Base-by-base conservation (phyloP, 2,113 vertebrate genomes). In the Mellivora capensis region DNA sequence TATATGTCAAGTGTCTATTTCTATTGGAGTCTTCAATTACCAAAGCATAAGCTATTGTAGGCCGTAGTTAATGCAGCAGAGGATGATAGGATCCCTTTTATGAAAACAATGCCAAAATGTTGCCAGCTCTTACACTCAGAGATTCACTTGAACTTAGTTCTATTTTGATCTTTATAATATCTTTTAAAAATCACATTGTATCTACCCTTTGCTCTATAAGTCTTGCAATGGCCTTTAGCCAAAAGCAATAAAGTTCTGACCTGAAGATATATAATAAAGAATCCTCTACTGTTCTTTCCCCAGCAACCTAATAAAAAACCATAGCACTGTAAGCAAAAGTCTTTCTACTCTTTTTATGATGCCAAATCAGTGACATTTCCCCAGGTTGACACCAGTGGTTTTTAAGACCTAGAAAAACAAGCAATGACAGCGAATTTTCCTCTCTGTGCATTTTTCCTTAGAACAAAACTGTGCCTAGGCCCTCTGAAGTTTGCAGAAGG, bases 221-320 rank as follows among this genome's bases (percentile, higher is more conserved):
- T 97, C 69, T 80, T 84, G 27, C 67, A 90, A 92, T 71, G 83
- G 87, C 84, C 93, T 93, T 96, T 95, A 90, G 96, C 80, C 90
- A 95, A 97, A 97, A 97, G 57, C 94, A 94, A 95, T 97, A 96
- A 95, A 96, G 90, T 90, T 87, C 80, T 97, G 76, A 96, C 94
- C 96, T 84, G 57, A 96, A 96, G 89, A 92, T 76, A 94, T 87
- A 76, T 97, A 94, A 91, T 88, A 90, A 81, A 84, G 62, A 96
- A 91, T 96, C 25, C 39, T 95, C 80, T 95, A 80, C 62, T 95
- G 74, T 92, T 96, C 84, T 90, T 97, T 85, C 71, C 85, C 62
- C 34, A 94, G 87, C 34, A 97, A 87, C 83, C 72, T 96, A 96
- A 96, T 95, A 96, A 97, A 93, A 97, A 96, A 37, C 61, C 54